phyloP scores from a whole-genome alignment of 92 coral and sea anemone genomes.

The Actinernus sp. region DNA sequence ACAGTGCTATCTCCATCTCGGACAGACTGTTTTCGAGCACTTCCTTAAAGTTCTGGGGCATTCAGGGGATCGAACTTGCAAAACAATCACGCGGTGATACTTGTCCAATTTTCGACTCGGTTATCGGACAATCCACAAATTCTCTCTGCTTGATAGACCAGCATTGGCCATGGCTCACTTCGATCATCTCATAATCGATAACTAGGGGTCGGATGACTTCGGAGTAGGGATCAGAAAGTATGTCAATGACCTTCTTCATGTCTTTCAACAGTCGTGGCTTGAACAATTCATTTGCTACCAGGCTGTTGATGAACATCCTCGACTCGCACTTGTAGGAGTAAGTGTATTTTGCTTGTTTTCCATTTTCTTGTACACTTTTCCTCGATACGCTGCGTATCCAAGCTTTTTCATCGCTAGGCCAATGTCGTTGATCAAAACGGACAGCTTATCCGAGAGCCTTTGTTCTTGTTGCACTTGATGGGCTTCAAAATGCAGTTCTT shows the following conservation, averaged over 20 bases:
- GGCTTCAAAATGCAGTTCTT: constrained; percentile 1
- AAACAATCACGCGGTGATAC: constrained; percentile 43
- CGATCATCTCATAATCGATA: constrained; percentile 47
- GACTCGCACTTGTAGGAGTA: no score
- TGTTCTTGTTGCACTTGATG: constrained; percentile 3
- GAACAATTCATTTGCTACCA: no score
- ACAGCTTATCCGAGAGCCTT: constrained; percentile 38
- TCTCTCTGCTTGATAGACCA: constrained; percentile 33
- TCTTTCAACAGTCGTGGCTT: no score
- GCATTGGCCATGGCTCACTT: constrained; percentile 30
- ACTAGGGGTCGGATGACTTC: no score
- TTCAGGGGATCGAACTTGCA: constrained; percentile 9
- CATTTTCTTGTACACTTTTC: constrained; percentile 36
- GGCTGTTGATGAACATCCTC: no score
- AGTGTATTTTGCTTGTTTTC: no score
- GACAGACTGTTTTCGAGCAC: constrained; percentile 33
- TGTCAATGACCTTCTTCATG: no score
- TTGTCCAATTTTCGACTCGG: no score
- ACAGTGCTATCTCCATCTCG: constrained; percentile 8
- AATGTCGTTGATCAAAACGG: constrained; percentile 36
- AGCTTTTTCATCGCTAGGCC: no score
- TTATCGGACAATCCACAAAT: no score
- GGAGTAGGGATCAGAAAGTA: no score
- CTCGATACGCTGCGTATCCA: constrained; percentile 15
- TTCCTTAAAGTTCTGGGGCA: constrained; percentile 35